A percentile compares a stretch with the other conserved stretches of the same genome.
These are phyloP conservation scores for Crotalus tigris DNA, from an alignment of 2,113 vertebrate species.

Conservation along the genomic window DNA sequence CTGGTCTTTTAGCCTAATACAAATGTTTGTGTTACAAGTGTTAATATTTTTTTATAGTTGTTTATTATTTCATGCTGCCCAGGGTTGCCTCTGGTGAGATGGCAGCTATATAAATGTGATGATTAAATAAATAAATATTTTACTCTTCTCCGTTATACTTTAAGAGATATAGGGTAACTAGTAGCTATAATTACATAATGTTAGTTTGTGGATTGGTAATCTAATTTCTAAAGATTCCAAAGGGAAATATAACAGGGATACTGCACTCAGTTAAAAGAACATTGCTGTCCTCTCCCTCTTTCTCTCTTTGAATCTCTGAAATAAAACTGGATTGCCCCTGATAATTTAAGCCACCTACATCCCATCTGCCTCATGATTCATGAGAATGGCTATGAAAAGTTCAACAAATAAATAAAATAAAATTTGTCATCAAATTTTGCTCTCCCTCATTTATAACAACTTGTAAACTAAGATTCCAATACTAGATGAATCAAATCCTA, in stretches of 20 bases:
- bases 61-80: neutral
- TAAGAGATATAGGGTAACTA: neutral
- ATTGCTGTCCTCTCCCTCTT: neutral
- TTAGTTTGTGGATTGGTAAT: neutral
- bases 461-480: neutral
- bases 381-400: neutral
- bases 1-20: too few species aligned
- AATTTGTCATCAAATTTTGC: neutral
- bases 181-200: neutral
- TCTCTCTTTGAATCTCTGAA: neutral
- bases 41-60: neutral
- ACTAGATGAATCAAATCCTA: neutral
- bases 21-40: neutral
- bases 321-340: neutral
- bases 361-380: constrained; percentile 6
- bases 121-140: neutral
- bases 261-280: neutral
- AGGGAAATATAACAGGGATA: neutral
- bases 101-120: neutral
- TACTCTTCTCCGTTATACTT: neutral
- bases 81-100: neutral
- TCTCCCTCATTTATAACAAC: neutral
- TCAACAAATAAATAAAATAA: neutral
- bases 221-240: neutral
- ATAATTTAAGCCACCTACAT: neutral